These are phyloP conservation scores for Thecophora atra DNA, from an alignment of 2,888 invertebrate genomes.

Conservation along the genomic window DNA sequence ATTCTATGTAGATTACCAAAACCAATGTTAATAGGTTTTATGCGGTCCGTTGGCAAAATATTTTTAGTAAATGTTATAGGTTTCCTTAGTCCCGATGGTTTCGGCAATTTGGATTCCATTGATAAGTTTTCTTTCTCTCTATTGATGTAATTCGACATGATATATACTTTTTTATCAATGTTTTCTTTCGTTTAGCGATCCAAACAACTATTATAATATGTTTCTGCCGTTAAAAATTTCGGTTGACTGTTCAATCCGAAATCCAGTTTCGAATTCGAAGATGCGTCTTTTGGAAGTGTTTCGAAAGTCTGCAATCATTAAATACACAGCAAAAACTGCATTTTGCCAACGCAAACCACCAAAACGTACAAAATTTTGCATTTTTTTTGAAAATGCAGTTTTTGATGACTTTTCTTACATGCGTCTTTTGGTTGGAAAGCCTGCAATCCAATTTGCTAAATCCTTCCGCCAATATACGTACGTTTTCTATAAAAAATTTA, in stretches of 20 bases:
- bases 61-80: slow-evolving; percentile 52
- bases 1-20: slow-evolving; percentile 33
- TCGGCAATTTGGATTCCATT: slow-evolving; percentile 69
- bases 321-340: no score
- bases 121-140: slow-evolving; percentile 28
- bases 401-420: no score
- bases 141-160: not conserved
- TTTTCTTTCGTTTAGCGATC: not conserved
- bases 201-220: slow-evolving; percentile 12
- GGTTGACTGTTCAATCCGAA: slow-evolving; percentile 42
- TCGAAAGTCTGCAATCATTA: not conserved
- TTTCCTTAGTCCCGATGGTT: slow-evolving; percentile 58
- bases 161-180: not conserved
- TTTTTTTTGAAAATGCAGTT: no score
- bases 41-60: slow-evolving; percentile 61
- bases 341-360: not conserved
- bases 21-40: slow-evolving; percentile 48
- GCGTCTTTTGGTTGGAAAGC: no score
- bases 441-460: no score
- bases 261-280: slow-evolving; percentile 19
- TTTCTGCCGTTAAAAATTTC: slow-evolving; percentile 43
- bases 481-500: no score
- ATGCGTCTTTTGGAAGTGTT: slow-evolving; percentile 34
- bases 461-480: no score
- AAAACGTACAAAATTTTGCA: no score